These are phyloP conservation scores for Argyra leucocephala DNA, from an alignment of 2,888 invertebrate genomes.

Conservation along the genomic window DNA sequence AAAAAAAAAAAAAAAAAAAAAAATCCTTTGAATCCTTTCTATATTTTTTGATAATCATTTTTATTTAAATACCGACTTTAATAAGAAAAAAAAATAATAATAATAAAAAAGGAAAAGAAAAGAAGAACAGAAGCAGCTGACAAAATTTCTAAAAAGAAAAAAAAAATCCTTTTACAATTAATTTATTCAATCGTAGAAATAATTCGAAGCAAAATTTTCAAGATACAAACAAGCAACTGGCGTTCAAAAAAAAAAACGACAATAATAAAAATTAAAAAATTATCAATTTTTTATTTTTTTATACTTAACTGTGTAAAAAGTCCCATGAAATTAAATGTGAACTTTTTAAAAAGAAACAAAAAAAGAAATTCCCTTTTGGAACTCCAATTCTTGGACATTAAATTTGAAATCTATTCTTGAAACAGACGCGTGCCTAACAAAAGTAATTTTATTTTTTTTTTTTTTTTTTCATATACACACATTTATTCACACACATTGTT, in stretches of 20 bases:
- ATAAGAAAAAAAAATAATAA: too few relatives aligned
- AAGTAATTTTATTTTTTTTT: neutral
- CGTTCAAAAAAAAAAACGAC: neutral
- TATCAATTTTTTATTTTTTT: neutral
- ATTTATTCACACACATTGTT: neutral
- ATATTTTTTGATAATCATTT: too few relatives aligned
- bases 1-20: too few relatives aligned
- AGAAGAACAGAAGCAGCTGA: neutral
- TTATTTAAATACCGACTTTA: too few relatives aligned
- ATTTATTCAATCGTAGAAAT: slow-evolving; percentile 1
- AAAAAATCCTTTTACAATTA: slow-evolving; percentile 6
- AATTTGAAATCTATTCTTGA: too few relatives aligned
- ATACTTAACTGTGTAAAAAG: neutral
- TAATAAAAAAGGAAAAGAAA: too few relatives aligned
- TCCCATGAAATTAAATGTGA: neutral
- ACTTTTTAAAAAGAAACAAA: neutral
- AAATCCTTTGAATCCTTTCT: too few relatives aligned
- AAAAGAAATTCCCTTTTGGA: neutral
- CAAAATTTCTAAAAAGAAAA: neutral
- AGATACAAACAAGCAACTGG: neutral
- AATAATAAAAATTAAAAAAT: too few relatives aligned
- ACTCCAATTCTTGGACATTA: neutral
- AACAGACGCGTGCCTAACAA: slow-evolving; percentile 6
- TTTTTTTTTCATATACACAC: neutral
- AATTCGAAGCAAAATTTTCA: neutral